Base-by-base conservation (phyloP, 2,888 invertebrate genomes). In the Terebella lapidaria region DNA sequence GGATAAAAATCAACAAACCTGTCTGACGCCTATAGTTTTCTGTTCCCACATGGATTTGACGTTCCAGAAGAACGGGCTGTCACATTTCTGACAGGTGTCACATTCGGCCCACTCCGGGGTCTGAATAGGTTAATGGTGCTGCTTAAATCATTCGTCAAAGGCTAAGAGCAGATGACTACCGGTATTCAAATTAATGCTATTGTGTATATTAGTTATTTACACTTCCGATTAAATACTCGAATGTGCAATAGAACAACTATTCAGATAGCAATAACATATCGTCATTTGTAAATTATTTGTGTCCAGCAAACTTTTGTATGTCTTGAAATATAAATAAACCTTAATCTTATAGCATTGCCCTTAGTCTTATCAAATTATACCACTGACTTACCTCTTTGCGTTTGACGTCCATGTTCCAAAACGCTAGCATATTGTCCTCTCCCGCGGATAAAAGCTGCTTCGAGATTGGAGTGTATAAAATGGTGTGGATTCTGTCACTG, bases 11-110 rank as follows among this genome's bases (percentile, higher is more conserved):
- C 22, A 5, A 53, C 56, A 24, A 24, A 82, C 82, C 57, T 95
- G 88, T 68, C 84, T 71, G 26, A 92, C 85, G 64, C 93, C 93
- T 57, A 97, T 84, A 77, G 92, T 93, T 75, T 92, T 89, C 82
- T 92, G 92, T 81, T 96, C 94, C 91, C 97, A 94, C 96, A 99
- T 99, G 15, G 92, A 93, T 66, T 91, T 87, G 56, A 99, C 86
- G 82, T 99, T 99, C 99, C 99, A 99, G 82, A 97, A 97, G 84
- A 99, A 99, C 25, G 99, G 99, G 62, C 90, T 86, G 57, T 89
- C 88, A 81, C 99, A 99, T 61, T 92, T 85, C 84, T 97, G 90
- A 80, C 99, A 99, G 47, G 88, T 85, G 81, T 97, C 96, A 47
- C 92, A 89, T 77, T 96, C 95, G 66, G 88, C 87, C 99, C 99